Conservation (phyloP, 2,888 invertebrate genomes). For the Caenorhabditis plicata region DNA sequence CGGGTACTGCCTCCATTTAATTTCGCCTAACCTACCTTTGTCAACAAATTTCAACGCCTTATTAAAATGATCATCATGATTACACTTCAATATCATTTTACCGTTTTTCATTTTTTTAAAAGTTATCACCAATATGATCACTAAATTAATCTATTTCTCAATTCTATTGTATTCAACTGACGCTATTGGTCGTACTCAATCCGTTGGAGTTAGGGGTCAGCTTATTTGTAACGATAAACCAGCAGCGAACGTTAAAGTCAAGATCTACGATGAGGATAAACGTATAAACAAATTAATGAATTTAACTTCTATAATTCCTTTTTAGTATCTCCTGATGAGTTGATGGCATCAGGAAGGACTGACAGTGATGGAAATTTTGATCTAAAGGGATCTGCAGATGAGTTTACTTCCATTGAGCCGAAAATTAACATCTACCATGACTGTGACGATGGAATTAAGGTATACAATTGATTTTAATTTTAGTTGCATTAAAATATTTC, state of each 20-base stretch:
- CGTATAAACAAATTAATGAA: slow-evolving; percentile 1
- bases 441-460: slow-evolving; percentile 36
- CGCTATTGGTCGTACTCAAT: slow-evolving; percentile 29
- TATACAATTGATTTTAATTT: neutral
- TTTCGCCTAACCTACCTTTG: too few relatives aligned
- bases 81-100: neutral
- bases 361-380: slow-evolving; percentile 35
- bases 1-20: too few relatives aligned
- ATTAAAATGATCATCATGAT: slow-evolving; percentile 1
- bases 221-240: slow-evolving; percentile 33
- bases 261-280: slow-evolving; percentile 35
- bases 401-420: slow-evolving; percentile 46
- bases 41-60: too few relatives aligned
- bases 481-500: slow-evolving; percentile 1
- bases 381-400: slow-evolving; percentile 35
- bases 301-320: slow-evolving; percentile 1
- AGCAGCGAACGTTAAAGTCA: slow-evolving; percentile 23
- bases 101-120: neutral
- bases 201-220: slow-evolving; percentile 23
- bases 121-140: neutral
- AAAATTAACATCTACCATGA: slow-evolving; percentile 40
- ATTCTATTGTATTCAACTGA: slow-evolving; percentile 10
- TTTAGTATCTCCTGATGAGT: slow-evolving; percentile 41
- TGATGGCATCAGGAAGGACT: slow-evolving; percentile 34
- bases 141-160: neutral